phyloP scores from a whole-genome alignment of 2,888 invertebrate species.

The Drosophila mayaguana region DNA sequence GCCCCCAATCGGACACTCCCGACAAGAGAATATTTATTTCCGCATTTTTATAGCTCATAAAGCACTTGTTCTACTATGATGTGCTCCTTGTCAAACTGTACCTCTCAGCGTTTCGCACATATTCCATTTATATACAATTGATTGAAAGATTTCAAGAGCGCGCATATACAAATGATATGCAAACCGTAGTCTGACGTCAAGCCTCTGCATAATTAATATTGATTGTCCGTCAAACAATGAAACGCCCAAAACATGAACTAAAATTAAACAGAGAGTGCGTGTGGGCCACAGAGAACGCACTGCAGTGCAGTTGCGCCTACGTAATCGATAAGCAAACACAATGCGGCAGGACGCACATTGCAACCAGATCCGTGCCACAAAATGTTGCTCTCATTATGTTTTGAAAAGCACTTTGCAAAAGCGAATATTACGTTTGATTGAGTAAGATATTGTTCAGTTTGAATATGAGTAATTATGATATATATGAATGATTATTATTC shows the following conservation, averaged over 20 bases:
- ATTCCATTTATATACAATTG: neutral
- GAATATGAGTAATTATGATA: too few relatives aligned
- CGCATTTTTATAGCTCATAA: neutral
- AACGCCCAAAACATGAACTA: conserved; percentile 20
- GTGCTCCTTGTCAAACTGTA: too few relatives aligned
- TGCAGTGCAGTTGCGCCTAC: conserved; percentile 6
- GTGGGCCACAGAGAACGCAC: neutral
- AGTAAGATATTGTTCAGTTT: too few relatives aligned
- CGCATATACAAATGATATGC: neutral
- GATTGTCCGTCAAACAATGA: conserved; percentile 24
- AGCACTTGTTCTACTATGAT: neutral
- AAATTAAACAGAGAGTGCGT: conserved; percentile 1
- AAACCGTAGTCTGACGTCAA: conserved; percentile 31
- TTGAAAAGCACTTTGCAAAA: neutral
- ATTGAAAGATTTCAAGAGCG: neutral
- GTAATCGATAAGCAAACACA: conserved; percentile 43
- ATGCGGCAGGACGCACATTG: conserved; percentile 17
- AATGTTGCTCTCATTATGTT: too few relatives aligned
- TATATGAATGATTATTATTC: too few relatives aligned
- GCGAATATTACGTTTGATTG: too few relatives aligned
- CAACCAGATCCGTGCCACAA: neutral
- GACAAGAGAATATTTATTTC: neutral
- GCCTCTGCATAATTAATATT: conserved; percentile 48
- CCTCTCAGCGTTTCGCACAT: neutral
- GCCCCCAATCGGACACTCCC: neutral